These are phyloP conservation scores for Otus sunia DNA, from an alignment of 2,113 vertebrate species.

Conservation along the genomic window DNA sequence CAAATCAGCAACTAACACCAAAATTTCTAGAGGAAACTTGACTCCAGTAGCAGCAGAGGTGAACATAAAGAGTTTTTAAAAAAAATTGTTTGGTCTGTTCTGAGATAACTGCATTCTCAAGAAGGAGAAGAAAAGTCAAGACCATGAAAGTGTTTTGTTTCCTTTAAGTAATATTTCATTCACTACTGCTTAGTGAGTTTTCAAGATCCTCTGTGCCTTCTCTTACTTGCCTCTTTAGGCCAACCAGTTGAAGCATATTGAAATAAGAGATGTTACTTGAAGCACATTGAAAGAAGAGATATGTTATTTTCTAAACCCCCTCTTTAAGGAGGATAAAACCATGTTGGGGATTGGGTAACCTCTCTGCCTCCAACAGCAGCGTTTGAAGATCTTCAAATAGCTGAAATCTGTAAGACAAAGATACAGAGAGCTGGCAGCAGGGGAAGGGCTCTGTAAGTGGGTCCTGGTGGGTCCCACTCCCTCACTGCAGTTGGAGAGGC, in stretches of 20 bases:
- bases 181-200: neutral
- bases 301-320: neutral
- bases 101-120: neutral
- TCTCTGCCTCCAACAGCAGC: neutral
- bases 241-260: neutral
- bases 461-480: neutral
- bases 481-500: neutral
- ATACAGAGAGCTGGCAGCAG: accelerated
- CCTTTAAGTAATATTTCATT: neutral
- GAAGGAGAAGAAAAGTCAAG: neutral
- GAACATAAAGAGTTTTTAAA: neutral
- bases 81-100: neutral
- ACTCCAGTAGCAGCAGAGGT: neutral
- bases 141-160: neutral
- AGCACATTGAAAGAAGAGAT: neutral
- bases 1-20: neutral
- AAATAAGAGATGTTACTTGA: neutral
- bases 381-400: neutral
- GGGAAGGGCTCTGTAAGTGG: neutral
- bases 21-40: neutral
- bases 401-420: neutral
- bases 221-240: neutral
- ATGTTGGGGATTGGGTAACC: neutral
- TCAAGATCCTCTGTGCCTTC: neutral
- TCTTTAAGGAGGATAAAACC: neutral